phyloP scores from a whole-genome alignment of 2,888 invertebrate species.

The Melikaiella ostensackeni region DNA sequence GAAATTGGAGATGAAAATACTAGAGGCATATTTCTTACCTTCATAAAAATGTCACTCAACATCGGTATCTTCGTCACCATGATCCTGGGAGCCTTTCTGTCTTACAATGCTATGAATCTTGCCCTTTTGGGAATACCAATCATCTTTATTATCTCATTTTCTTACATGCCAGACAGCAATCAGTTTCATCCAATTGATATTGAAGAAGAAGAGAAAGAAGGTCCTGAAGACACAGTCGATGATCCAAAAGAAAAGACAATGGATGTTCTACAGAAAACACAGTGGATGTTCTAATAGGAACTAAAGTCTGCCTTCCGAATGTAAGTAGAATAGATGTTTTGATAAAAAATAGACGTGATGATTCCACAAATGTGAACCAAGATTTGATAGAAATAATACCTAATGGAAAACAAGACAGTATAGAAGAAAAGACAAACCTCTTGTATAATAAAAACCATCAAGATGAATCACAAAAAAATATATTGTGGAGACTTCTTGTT shows the following conservation, averaged over 20 bases:
- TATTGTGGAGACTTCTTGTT: slow-evolving; percentile 75
- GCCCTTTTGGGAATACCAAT: slow-evolving; percentile 80
- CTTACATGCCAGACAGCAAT: slow-evolving; percentile 83
- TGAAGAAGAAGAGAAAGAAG: too few relatives aligned
- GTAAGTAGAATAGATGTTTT: not conserved
- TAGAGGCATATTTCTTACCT: slow-evolving; percentile 80
- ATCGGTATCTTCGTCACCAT: slow-evolving; percentile 73
- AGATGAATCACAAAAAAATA: not conserved
- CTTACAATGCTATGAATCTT: slow-evolving; percentile 78
- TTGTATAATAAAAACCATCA: not conserved
- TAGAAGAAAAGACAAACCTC: not conserved
- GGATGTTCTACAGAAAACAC: not conserved
- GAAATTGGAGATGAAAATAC: slow-evolving; percentile 81
- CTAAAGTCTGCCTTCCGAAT: not conserved
- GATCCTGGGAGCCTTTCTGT: slow-evolving; percentile 75
- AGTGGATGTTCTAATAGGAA: not conserved
- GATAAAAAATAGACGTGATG: not conserved
- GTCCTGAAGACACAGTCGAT: too few relatives aligned
- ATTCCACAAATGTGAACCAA: too few relatives aligned
- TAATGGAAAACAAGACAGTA: not conserved
- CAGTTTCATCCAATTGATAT: not conserved
- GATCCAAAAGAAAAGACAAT: too few relatives aligned
- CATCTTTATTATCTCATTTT: slow-evolving; percentile 80
- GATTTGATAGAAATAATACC: not conserved
- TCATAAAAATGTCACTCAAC: slow-evolving; percentile 78